A percentile compares a stretch with the other conserved stretches of the same genome.
These are phyloP conservation scores for Pollicipes pollicipes DNA, from an alignment of 1,140 invertebrate species.

Conservation along the genomic window DNA sequence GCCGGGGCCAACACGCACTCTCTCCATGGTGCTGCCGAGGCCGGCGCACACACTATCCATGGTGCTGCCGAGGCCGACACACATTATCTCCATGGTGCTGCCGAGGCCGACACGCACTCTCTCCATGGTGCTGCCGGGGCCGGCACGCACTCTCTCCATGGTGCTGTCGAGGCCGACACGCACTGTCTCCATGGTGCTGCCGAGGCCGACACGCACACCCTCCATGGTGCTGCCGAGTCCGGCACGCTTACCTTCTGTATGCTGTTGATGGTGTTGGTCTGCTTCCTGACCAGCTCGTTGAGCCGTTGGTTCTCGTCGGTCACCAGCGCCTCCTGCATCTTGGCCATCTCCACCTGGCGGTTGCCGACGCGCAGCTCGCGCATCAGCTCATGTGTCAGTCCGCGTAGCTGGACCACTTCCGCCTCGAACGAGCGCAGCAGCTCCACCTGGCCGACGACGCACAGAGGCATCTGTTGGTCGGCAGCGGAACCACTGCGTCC, in stretches of 20 bases:
- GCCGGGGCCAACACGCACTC: no score
- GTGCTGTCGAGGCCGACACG: no score
- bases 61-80: no score
- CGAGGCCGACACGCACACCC: no score
- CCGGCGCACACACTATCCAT: no score
- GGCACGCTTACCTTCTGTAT: background rate
- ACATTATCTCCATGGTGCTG: no score
- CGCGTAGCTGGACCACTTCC: slow-evolving; percentile 37
- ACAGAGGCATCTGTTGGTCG: background rate
- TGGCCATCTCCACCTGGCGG: slow-evolving; percentile 37
- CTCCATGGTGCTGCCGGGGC: no score
- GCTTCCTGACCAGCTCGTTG: slow-evolving; percentile 11
- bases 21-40: no score
- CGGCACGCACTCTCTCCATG: no score
- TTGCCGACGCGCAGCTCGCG: slow-evolving; percentile 34
- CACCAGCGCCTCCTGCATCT: slow-evolving; percentile 28
- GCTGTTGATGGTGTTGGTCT: background rate
- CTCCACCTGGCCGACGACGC: slow-evolving; percentile 24
- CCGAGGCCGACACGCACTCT: no score
- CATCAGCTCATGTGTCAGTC: slow-evolving; percentile 38
- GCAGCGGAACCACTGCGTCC: background rate
- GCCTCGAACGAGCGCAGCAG: slow-evolving; percentile 37
- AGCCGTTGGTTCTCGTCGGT: slow-evolving; percentile 14
- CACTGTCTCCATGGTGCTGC: no score
- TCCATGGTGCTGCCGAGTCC: no score